A percentile compares a stretch with the other conserved stretches of the same genome.
phyloP scores from a whole-genome alignment of 2,797 vertebrate genomes.

The Premnoplex brunnescens region DNA sequence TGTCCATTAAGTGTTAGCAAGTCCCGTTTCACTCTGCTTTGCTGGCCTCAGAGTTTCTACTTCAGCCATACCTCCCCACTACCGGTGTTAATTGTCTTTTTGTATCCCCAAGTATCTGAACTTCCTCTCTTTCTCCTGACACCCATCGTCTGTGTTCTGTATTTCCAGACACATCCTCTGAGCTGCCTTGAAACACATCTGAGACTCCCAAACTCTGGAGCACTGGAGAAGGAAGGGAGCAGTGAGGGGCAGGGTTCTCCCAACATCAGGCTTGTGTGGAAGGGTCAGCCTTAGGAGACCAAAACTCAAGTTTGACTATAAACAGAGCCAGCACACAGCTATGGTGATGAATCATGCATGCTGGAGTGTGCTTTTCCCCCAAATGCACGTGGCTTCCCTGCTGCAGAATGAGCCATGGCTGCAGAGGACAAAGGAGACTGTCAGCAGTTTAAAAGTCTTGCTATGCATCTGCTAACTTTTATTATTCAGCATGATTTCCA shows the following conservation, averaged over 20 bases:
- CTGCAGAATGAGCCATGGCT: not conserved
- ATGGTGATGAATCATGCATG: rapidly evolving
- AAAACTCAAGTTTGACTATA: not conserved
- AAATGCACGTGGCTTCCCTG: not conserved
- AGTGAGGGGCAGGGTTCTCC: not conserved
- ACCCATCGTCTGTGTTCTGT: not conserved
- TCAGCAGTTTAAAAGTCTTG: not conserved
- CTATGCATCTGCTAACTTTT: not conserved
- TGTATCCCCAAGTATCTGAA: not conserved
- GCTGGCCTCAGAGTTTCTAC: not conserved
- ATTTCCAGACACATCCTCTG: not conserved
- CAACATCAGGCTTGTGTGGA: not conserved
- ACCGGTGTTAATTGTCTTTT: not conserved
- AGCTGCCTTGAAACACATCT: not conserved
- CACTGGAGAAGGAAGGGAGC: not conserved
- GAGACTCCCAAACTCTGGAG: not conserved
- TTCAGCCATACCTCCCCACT: not conserved
- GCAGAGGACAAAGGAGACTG: not conserved
- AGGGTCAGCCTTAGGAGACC: not conserved
- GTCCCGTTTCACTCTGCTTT: not conserved
- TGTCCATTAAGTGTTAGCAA: not conserved
- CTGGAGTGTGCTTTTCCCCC: not conserved
- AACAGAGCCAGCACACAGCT: not conserved
- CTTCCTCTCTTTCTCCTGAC: not conserved
- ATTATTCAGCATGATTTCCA: not conserved